Percentiles rank a stretch among this genome's conserved stretches.
phyloP scores from a whole-genome alignment of 2,113 vertebrate genomes.

The Seriola aureovittata region DNA sequence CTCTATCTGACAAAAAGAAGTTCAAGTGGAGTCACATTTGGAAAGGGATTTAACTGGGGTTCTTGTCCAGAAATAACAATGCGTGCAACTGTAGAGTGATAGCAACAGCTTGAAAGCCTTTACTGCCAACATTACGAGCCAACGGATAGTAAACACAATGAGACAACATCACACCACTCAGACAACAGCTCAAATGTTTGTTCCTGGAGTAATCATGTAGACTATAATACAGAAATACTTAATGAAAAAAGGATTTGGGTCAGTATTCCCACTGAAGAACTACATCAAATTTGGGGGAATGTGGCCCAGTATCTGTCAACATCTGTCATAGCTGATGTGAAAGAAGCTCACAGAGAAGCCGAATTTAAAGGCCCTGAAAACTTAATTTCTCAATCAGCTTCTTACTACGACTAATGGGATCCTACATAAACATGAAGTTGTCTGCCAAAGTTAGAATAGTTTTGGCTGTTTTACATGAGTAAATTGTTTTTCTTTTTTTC shows the following conservation, averaged over 20 bases:
- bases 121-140: background rate
- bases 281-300: no score
- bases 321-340: no score
- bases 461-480: no score
- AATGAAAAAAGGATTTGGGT: background rate
- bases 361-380: no score
- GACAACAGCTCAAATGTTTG: background rate
- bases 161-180: conserved; percentile 1
- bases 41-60: conserved; percentile 9
- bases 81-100: conserved; percentile 33
- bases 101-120: conserved; percentile 47
- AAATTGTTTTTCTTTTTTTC: no score
- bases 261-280: background rate
- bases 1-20: conserved; percentile 43
- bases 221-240: background rate
- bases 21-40: conserved; percentile 52
- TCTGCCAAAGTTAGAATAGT: no score
- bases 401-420: no score
- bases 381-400: no score
- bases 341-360: no score
- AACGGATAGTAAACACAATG: conserved; percentile 28
- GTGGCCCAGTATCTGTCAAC: no score
- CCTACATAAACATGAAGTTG: no score
- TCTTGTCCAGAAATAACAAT: conserved; percentile 51
- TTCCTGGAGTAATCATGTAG: background rate